Evolutionary conservation across 2,888 invertebrate species (phyloP), one percentile per base, ranked within the genome.

Genomic region (Caenorhabditis sp.): DNA sequence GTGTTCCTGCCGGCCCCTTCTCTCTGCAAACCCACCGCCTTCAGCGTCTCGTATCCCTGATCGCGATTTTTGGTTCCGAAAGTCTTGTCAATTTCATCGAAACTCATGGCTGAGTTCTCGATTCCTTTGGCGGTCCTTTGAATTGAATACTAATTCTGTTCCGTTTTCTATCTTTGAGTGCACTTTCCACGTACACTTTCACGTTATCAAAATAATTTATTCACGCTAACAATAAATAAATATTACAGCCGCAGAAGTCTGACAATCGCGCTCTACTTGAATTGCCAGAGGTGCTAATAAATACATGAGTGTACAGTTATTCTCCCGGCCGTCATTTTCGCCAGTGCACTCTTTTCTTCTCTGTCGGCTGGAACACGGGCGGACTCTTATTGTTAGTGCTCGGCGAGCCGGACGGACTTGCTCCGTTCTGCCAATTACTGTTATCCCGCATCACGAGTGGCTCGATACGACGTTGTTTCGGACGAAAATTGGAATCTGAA

Each of bases 271-370:
- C 13, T 11, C 39, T 9, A 15, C 15, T n/a, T 7, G 35, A 59
- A 32, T 48, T 48, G 35, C 37, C 37, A 7, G 3, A 32, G 7
- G 46, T 35, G 15, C 24, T 32, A 45, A 27, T 53, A 43, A 43
- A 20, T 53, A 63, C 45, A 63, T 2, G n/a, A 53, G 24, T 65
- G 26, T 65, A 65, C 37, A 65, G 13, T 7, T 2, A 43, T n/a
- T 30, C 20, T 20, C 15, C 30, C 45, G 4, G 20, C 9, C n/a
- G 27, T 52, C 43, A 68, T 27, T 68, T 68, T 24, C 50, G 50
- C 68, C 68, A 68, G 50, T 68, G 68, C 26, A 68, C 68, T 68
- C 68, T 58, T 43, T 68, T 68, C 68, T 68, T 68, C 32, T 68
- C 68, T 17, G 32, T 35, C 13, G n/a, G n/a, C n/a, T 68, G 68